Conservation (phyloP, 1,140 invertebrate genomes). For the Mesaphorura yosii region DNA sequence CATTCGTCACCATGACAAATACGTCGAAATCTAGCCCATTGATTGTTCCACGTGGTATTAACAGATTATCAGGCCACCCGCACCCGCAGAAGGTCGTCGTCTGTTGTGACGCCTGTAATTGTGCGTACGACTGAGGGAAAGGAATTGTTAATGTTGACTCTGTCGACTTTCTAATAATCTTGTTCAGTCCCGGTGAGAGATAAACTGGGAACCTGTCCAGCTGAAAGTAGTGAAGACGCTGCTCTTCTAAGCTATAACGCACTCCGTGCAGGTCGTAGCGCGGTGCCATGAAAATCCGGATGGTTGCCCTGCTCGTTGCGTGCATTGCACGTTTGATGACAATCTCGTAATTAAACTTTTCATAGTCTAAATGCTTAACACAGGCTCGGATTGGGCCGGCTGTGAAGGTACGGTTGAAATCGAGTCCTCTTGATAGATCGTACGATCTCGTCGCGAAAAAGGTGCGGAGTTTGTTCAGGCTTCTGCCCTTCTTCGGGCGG, state of each 20-base stretch:
- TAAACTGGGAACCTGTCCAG: not conserved
- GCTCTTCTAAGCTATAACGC: not conserved
- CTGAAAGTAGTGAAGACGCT: not conserved
- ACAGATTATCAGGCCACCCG: constrained; percentile 76
- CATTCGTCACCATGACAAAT: constrained; percentile 73
- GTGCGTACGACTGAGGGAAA: constrained; percentile 41
- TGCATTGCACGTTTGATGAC: not conserved
- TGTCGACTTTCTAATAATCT: constrained; percentile 42
- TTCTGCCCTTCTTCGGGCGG: not conserved
- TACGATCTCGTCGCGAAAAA: not conserved
- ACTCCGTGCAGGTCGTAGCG: not conserved
- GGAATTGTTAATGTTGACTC: constrained; percentile 53
- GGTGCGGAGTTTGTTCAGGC: not conserved
- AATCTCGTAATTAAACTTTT: constrained; percentile 2
- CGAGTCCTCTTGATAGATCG: not conserved
- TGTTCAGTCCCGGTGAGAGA: constrained; percentile 39
- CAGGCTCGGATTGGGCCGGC: not conserved
- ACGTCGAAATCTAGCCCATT: constrained; percentile 56
- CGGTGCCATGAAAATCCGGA: constrained; percentile 3
- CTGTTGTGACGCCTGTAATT: too few relatives aligned
- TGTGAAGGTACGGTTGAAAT: not conserved
- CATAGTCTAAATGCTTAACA: constrained; percentile 11
- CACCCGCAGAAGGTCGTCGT: constrained; percentile 51
- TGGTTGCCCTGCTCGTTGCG: not conserved
- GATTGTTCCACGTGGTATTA: constrained; percentile 58